Percentiles rank a stretch among this genome's conserved stretches.
phyloP scores from a whole-genome alignment of 2,888 invertebrate species.

The Crossocerus cetratus region DNA sequence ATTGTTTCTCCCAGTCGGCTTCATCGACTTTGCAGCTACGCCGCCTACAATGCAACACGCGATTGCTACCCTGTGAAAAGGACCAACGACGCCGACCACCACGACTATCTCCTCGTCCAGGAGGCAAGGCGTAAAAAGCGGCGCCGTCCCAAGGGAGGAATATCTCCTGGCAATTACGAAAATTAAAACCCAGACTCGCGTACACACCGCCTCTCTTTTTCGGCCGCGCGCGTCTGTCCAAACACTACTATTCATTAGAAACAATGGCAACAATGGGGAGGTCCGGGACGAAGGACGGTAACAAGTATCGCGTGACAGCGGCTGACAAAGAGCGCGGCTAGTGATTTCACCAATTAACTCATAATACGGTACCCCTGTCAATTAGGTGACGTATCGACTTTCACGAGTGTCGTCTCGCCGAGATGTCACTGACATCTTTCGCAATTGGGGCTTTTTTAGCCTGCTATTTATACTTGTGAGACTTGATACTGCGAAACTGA shows the following conservation, averaged over 20 bases:
- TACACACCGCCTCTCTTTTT: background rate
- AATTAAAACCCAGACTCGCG: constrained; percentile 46
- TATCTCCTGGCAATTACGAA: constrained; percentile 55
- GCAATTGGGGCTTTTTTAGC: no score
- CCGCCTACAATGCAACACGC: background rate
- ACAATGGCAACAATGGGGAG: no score
- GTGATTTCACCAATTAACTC: constrained; percentile 16
- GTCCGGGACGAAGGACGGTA: background rate
- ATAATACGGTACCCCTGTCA: constrained; percentile 15
- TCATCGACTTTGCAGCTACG: background rate
- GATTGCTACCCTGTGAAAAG: constrained; percentile 3
- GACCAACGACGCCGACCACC: no score
- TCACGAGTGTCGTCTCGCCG: background rate
- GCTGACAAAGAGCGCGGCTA: background rate
- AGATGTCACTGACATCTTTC: background rate
- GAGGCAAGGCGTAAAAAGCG: constrained; percentile 28
- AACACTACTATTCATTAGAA: no score
- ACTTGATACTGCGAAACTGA: background rate
- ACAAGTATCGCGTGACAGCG: background rate
- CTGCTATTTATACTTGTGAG: background rate
- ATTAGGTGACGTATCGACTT: constrained; percentile 13
- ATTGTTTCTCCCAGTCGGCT: background rate
- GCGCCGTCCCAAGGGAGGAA: constrained; percentile 33
- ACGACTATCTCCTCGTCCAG: background rate
- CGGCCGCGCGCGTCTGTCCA: no score